Conservation (phyloP, 2,888 invertebrate species). For the Xestia xanthographa region DNA sequence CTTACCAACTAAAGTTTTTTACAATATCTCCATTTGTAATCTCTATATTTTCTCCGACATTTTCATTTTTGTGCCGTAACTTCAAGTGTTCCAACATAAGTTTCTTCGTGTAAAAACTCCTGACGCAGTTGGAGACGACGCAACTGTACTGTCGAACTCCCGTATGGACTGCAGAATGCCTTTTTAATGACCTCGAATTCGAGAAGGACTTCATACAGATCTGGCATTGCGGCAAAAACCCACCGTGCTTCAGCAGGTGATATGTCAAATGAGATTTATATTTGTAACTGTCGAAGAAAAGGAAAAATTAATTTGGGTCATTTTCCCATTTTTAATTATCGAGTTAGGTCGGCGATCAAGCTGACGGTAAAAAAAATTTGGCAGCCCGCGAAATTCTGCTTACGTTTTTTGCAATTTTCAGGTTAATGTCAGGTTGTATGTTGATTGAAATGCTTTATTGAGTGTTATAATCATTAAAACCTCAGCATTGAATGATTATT, state of each 20-base stretch:
- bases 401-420: too few relatives aligned
- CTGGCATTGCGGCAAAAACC: slow-evolving; percentile 63
- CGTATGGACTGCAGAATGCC: slow-evolving; percentile 70
- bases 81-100: slow-evolving; percentile 66
- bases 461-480: too few relatives aligned
- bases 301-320: neutral
- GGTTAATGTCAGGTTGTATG: too few relatives aligned
- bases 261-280: slow-evolving; percentile 70
- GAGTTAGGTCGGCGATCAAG: too few relatives aligned
- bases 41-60: neutral
- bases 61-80: slow-evolving; percentile 47
- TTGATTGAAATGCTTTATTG: too few relatives aligned
- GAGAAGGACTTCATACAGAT: slow-evolving; percentile 66
- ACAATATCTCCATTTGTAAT: neutral
- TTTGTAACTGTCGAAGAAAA: slow-evolving; percentile 70
- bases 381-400: too few relatives aligned
- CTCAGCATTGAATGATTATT: too few relatives aligned
- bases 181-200: slow-evolving; percentile 50
- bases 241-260: slow-evolving; percentile 70
- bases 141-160: slow-evolving; percentile 67
- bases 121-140: slow-evolving; percentile 57
- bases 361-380: too few relatives aligned
- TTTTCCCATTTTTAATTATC: neutral
- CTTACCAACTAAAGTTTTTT: neutral
- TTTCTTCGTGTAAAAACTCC: slow-evolving; percentile 69